Evolutionary conservation across 2,888 invertebrate species (phyloP).

Genomic region (Ecliptopera silaceata): DNA sequence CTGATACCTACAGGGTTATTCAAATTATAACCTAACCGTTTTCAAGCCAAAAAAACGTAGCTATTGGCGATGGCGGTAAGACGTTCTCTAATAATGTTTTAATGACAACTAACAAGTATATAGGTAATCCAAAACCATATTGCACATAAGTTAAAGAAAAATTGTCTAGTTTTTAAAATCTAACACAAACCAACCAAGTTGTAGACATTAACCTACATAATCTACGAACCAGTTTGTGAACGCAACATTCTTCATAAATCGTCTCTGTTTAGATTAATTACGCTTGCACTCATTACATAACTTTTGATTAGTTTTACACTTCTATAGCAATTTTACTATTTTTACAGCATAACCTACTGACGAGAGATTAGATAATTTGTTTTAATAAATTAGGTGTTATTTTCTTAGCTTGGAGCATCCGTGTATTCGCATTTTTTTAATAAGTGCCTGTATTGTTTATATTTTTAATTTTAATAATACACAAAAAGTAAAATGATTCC

Average conservation of each 20-base stretch:
- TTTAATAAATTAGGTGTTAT: too few species aligned
- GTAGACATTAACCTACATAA: slow-evolving; percentile 56
- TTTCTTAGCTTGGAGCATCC: background rate
- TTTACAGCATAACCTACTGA: too few species aligned
- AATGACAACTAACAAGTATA: too few species aligned
- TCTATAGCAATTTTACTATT: background rate
- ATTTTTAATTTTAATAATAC: too few species aligned
- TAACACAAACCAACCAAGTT: slow-evolving; percentile 10
- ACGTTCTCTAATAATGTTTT: too few species aligned
- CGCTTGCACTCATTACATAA: slow-evolving; percentile 13
- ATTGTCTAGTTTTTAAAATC: slow-evolving; percentile 1
- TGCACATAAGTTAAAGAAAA: background rate
- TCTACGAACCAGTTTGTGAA: slow-evolving; percentile 33
- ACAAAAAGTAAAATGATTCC: background rate
- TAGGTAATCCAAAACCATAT: background rate
- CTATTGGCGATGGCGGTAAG: too few species aligned
- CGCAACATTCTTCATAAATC: slow-evolving; percentile 40
- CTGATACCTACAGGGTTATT: too few species aligned
- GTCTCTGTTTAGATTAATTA: slow-evolving; percentile 32
- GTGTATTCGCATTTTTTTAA: background rate
- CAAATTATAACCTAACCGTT: too few species aligned
- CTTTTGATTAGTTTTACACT: slow-evolving; percentile 3
- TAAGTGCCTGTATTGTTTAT: background rate
- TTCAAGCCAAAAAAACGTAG: too few species aligned
- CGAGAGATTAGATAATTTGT: too few species aligned